Base-by-base conservation (phyloP, 1,140 invertebrate species). In the Adoxophyes honmai region DNA sequence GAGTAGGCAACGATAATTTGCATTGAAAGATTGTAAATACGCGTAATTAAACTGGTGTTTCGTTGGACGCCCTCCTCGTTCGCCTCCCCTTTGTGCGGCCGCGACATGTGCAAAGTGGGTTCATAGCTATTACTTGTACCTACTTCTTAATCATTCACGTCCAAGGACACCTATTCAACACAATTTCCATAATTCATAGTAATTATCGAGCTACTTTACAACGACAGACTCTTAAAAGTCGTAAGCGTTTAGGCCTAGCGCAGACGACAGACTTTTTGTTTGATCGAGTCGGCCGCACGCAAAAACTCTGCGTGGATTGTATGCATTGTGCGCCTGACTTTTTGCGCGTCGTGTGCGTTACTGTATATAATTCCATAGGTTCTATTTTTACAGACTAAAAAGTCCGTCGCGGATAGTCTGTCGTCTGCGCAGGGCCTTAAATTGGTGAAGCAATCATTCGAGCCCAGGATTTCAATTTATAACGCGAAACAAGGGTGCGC, bases 21-120 rank as follows among this genome's bases (percentile, higher is more conserved):
- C n/a, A n/a, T n/a, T n/a, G n/a, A n/a, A n/a, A 65, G 68, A 54
- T 38, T 53, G 59, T 67, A 59, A 64, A 72, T 78, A 62, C 14
- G 55, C 62, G 60, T 69, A 81, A 80, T 81, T 80, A 81, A 76
- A 75, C 70, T 71, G 55, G 62, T 64, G 62, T 73, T 75, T 70
- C 59, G 33, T 59, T 67, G 48, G 37, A 70, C 63, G 68, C 73
- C 69, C 70, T 75, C 58, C 73, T 76, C 75, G 75, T 82, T 69
- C 64, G 51, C 35, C 61, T 61, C 60, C 68, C 65, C 54, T 59
- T 64, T 70, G 68, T 70, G 57, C 66, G 34, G 56, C 38, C 48
- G 63, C 69, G 73, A 68, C 77, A 84, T 79, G 59, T 81, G 77
- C 59, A 33, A 64, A 61, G 55, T 66, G 58, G 42, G 16, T 48